Evolutionary conservation across 1,140 invertebrate species (phyloP).

Genomic region (Tigriopus japonicus): DNA sequence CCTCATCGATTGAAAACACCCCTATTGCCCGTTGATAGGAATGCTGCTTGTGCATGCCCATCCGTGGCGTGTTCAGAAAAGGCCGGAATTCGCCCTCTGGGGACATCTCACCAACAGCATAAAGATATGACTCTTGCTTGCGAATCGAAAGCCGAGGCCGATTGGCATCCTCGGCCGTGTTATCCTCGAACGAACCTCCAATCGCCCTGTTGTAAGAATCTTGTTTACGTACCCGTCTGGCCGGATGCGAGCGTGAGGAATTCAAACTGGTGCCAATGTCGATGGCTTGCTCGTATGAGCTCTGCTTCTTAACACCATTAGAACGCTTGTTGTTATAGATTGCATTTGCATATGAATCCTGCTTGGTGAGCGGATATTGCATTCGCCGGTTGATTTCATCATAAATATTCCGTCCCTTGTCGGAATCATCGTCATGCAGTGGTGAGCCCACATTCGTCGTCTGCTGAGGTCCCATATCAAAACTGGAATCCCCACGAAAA

Average conservation of each 20-base stretch:
- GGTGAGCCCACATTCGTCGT: not conserved
- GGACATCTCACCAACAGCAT: slow-evolving; percentile 11
- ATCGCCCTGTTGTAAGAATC: slow-evolving; percentile 10
- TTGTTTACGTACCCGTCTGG: slow-evolving; percentile 6
- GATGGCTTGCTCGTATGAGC: slow-evolving; percentile 4
- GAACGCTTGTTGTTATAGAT: not conserved
- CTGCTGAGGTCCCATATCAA: not conserved
- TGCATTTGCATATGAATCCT: slow-evolving; percentile 8
- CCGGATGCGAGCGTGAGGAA: not conserved
- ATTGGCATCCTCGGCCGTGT: not conserved
- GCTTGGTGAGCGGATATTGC: slow-evolving; percentile 11
- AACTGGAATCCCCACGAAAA: not conserved
- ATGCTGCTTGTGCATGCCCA: slow-evolving; percentile 1
- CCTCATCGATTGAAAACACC: not conserved
- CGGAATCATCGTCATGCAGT: not conserved
- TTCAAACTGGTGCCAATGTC: not conserved
- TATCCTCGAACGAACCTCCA: slow-evolving; percentile 13
- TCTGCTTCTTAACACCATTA: slow-evolving; percentile 1
- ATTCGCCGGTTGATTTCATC: slow-evolving; percentile 11
- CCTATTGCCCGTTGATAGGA: slow-evolving; percentile 5
- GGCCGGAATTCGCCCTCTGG: not conserved
- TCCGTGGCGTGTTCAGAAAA: not conserved
- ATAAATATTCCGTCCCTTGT: not conserved
- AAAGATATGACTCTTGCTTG: slow-evolving; percentile 14
- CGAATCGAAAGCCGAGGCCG: not conserved